Base-by-base conservation (phyloP, 1,140 invertebrate species). In the Aethina tumida region DNA sequence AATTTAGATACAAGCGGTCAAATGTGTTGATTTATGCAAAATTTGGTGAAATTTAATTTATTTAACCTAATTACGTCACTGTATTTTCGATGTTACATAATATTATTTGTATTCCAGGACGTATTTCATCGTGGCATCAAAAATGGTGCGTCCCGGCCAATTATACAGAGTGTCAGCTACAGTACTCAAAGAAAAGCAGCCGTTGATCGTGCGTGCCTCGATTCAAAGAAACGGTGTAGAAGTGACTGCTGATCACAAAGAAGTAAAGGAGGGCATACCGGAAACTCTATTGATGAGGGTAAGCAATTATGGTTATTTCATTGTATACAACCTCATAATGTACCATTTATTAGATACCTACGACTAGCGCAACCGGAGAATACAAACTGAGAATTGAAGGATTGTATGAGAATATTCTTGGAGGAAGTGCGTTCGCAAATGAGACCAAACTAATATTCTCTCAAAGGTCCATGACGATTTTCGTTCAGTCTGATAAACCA, bases 401-500 rank as follows among this genome's bases (percentile, higher is more conserved):
- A 0, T 75, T 82, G 35, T 88, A 87, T 56, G 81, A 90, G 43
- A 77, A 79, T 40, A 68, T 88, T 1, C 75, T 85, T 12, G 88
- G 86, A 12, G 89, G 88, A 3, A 75, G 80, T 10, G 84, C 84
- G 0, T 93, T 93, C 59, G 59, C 78, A 7, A 92, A 92, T 50
- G 84, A 89, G 56, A 88, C 85, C 0, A 60, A 71, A 39, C 62
- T 94, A 7, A 67, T 68, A 6, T 93, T 92, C 55, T 89, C 83
- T 0, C 81, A 84, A 50, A 64, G 86, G n/a, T 90, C 88, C 5
- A 90, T 93, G 83, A 91, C 92, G 0, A 88, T 97, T 43, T 91
- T 97, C 50, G 84, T 97, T 48, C 92, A 96, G 64, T 81, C 89
- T 35, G 90, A 97, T 56, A 95, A 95, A 59, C 91, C 92, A 0